These are phyloP conservation scores for Varecia variegata DNA, from an alignment of 2,797 vertebrate species.

Conservation along the genomic window DNA sequence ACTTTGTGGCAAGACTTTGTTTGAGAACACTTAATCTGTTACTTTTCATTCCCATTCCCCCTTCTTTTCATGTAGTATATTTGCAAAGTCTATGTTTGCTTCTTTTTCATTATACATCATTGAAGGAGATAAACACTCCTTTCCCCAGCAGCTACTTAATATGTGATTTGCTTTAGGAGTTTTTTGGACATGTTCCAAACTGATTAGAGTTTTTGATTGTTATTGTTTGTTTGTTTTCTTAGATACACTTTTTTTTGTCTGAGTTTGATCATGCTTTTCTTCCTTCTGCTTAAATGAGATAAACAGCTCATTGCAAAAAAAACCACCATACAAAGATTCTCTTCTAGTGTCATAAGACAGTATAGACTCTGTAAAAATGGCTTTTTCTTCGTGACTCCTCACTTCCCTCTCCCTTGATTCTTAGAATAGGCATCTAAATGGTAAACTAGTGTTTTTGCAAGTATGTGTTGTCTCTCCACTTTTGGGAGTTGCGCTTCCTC, in stretches of 20 bases:
- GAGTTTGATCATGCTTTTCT: background rate
- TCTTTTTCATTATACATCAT: background rate
- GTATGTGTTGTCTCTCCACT: background rate
- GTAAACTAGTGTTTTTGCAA: background rate
- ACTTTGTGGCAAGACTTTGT: background rate
- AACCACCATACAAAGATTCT: background rate
- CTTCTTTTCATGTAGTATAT: background rate
- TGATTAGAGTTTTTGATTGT: constrained; percentile 2
- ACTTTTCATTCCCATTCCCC: background rate
- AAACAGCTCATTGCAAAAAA: background rate
- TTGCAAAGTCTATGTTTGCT: background rate
- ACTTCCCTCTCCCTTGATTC: background rate
- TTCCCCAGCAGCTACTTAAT: fast-evolving
- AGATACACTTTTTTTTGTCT: background rate
- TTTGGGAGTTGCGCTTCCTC: background rate
- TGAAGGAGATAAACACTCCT: background rate
- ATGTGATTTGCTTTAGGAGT: background rate
- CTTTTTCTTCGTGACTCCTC: background rate
- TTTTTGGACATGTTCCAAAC: background rate
- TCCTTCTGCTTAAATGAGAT: background rate
- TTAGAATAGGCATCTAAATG: background rate
- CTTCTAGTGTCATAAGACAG: background rate
- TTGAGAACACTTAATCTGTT: background rate
- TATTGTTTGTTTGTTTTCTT: constrained; percentile 19
- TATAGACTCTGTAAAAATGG: background rate